Evolutionary conservation across 2,888 invertebrate genomes (phyloP), one percentile per base, ranked within the genome.

Genomic region (Campoletis raptor): DNA sequence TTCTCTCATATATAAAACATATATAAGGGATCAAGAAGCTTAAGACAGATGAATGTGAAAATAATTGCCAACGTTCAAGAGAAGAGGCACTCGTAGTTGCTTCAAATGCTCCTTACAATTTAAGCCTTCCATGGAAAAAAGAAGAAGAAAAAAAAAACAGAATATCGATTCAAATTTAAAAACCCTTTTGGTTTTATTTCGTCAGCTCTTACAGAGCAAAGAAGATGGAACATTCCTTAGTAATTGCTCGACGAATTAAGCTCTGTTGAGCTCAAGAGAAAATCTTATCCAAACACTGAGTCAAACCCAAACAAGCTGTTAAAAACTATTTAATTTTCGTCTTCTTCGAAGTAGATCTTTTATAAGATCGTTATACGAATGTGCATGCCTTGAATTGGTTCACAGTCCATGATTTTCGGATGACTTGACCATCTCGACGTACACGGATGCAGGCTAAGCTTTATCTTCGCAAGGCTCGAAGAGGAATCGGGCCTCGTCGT

Each of bases 391-490:
- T 48, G 8, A 70, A 70, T 70, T 48, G 36, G 21, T 70, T 70
- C 30, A 48, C 21, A 48, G 15, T 48, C 36, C 48, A 70, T 70
- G 61, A 61, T 61, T 61, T 61, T 61, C 30, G 24, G 30, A 61
- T 61, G 30, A 61, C 61, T 61, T 30, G 61, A 61, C 61, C 61
- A 61, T 61, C 61, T 61, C 30, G 24, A 24, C 57, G 72, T 36
- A 45, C n/a, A 37, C n/a, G 30, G 52, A 45, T 45, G 37, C 30
- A 52, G 45, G 67, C 57, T 37, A 36, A 85, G 85, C 82, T 82
- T 52, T 67, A 81, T 76, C 76, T 81, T 54, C 42, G 42, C 61
- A n/a, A 81, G 57, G 48, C 66, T 40, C 61, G 54, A 45, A 66
- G 37, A 9, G 48, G 30, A 21, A 52, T 52, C 30, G 64, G 30